Conservation (phyloP, 2,113 vertebrate genomes). For the Panthera uncia region DNA sequence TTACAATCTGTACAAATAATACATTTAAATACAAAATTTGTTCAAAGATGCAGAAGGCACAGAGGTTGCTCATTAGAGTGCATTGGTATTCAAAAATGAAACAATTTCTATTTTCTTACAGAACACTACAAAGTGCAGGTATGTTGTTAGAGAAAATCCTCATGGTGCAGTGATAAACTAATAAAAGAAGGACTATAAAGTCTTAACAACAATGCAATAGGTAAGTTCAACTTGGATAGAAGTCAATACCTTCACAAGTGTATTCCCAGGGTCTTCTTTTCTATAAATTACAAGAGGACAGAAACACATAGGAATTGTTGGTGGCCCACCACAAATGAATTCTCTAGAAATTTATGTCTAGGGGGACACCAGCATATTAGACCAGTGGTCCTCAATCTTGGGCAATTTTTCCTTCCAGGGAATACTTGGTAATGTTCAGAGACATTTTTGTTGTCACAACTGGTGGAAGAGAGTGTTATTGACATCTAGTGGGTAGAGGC, state of each 20-base stretch:
- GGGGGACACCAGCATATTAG: not conserved
- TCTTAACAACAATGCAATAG: not conserved
- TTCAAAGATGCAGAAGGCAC: not conserved
- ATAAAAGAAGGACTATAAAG: not conserved
- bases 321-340: not conserved
- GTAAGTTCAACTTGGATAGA: not conserved
- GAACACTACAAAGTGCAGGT: not conserved
- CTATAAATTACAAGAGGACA: not conserved
- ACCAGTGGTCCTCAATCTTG: not conserved
- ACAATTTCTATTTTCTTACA: not conserved
- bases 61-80: not conserved
- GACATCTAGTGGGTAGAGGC: not conserved
- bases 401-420: not conserved
- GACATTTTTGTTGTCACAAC: not conserved
- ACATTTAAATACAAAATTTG: not conserved
- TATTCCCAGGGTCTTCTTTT: not conserved
- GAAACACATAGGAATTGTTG: not conserved
- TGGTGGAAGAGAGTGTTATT: not conserved
- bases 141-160: not conserved
- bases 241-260: not conserved
- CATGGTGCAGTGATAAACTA: not conserved
- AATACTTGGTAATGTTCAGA: not conserved
- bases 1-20: slow-evolving; percentile 21
- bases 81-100: not conserved
- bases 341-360: not conserved